A percentile compares a stretch with the other conserved stretches of the same genome.
Evolutionary conservation across 2,797 vertebrate genomes (phyloP).

Genomic region (Mionectes olivaceus): DNA sequence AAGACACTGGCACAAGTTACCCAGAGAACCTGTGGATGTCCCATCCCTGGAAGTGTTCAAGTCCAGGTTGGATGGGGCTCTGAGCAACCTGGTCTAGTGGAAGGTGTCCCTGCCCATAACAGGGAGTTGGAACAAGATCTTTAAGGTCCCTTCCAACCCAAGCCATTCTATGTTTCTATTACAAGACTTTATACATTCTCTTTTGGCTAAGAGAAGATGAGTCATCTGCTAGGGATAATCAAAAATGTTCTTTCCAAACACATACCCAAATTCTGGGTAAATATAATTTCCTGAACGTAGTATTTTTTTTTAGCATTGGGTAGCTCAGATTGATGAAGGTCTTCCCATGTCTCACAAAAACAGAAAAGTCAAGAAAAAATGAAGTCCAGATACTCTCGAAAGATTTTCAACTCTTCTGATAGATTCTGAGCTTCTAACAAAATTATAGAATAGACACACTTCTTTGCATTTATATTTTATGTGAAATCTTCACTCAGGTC

Average conservation of each 20-base stretch:
- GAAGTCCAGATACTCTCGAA: not conserved
- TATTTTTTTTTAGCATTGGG: not conserved
- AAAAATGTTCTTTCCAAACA: not conserved
- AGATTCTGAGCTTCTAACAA: not conserved
- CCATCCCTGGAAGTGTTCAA: not conserved
- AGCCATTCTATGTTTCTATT: no score
- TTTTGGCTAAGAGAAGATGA: not conserved
- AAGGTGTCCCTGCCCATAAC: not conserved
- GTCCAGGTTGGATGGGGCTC: not conserved
- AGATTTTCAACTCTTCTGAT: not conserved
- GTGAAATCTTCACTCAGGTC: not conserved
- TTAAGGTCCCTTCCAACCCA: not conserved
- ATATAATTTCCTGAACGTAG: not conserved
- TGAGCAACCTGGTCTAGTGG: not conserved
- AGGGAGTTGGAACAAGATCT: rapidly evolving
- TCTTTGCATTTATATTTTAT: not conserved
- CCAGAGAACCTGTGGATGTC: not conserved
- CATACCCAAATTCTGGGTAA: not conserved
- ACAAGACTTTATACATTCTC: not conserved
- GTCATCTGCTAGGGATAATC: not conserved
- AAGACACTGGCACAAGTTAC: no score
- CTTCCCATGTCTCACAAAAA: not conserved
- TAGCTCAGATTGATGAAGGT: not conserved
- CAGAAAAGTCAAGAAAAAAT: not conserved
- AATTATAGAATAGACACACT: not conserved